Percentiles rank a stretch among this genome's conserved stretches.
Evolutionary conservation across 2,113 vertebrate genomes (phyloP).

Genomic region (Sapajus apella): DNA sequence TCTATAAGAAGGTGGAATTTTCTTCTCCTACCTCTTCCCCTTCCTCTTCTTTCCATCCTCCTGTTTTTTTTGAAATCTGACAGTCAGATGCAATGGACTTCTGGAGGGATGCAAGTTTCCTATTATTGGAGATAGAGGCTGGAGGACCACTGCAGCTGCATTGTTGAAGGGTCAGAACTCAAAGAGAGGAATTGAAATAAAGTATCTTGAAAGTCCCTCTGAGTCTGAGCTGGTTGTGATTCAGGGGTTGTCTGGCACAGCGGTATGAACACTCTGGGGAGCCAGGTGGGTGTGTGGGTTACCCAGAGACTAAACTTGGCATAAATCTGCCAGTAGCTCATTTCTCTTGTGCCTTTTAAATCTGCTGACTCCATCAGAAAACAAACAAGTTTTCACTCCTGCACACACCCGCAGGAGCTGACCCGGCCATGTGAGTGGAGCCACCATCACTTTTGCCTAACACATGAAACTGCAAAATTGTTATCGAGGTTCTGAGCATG

Average conservation of each 20-base stretch:
- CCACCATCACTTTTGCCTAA: not conserved
- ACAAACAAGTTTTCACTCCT: not conserved
- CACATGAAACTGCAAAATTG: not conserved
- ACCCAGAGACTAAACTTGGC: not conserved
- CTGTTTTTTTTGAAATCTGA: not conserved
- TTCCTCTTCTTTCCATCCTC: not conserved
- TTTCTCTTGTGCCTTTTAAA: not conserved
- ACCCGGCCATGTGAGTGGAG: not conserved
- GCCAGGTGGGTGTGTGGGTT: not conserved
- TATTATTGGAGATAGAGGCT: not conserved
- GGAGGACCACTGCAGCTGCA: not conserved
- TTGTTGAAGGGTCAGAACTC: not conserved
- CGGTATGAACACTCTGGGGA: not conserved
- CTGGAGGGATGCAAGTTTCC: not conserved
- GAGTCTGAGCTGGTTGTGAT: not conserved
- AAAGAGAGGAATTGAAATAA: not conserved
- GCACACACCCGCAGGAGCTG: not conserved
- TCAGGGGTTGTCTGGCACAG: not conserved
- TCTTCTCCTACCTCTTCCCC: not conserved
- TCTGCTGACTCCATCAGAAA: conserved; percentile 42
- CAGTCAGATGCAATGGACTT: not conserved
- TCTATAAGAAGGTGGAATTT: not conserved
- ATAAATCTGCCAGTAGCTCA: not conserved
- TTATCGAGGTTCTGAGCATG: not conserved
- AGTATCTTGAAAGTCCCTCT: not conserved